These are phyloP conservation scores for Teinopalpus imperialis DNA, from an alignment of 2,888 invertebrate species.

Conservation along the genomic window DNA sequence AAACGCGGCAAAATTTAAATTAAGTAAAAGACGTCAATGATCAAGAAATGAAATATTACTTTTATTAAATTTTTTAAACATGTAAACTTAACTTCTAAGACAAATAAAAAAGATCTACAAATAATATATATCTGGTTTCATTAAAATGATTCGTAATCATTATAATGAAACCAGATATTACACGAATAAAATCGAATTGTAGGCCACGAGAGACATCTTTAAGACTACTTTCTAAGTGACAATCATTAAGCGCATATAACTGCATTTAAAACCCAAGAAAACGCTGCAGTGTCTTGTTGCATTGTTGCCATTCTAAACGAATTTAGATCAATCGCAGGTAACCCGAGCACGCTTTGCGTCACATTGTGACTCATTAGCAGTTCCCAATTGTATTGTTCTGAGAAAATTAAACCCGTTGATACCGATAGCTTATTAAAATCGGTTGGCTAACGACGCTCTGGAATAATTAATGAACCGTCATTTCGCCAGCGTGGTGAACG, in stretches of 20 bases:
- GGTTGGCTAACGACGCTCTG: constrained; percentile 50
- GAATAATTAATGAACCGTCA: constrained; percentile 65
- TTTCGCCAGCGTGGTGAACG: constrained; percentile 32
- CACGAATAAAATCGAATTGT: too few species aligned
- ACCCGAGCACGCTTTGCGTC: constrained; percentile 42
- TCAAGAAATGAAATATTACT: too few species aligned
- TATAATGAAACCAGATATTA: too few species aligned
- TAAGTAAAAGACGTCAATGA: too few species aligned
- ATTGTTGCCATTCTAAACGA: constrained; percentile 27
- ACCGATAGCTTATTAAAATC: constrained; percentile 53
- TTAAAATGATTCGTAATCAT: too few species aligned
- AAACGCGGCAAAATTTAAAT: too few species aligned
- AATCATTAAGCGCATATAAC: constrained; percentile 9
- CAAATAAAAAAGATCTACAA: too few species aligned
- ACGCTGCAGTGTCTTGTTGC: neutral
- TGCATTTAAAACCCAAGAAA: constrained; percentile 14
- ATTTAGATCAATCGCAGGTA: constrained; percentile 39
- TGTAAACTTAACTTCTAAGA: too few species aligned
- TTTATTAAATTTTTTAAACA: too few species aligned
- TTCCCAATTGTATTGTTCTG: constrained; percentile 74
- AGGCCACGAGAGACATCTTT: neutral
- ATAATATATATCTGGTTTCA: too few species aligned
- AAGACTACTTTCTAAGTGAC: constrained; percentile 4
- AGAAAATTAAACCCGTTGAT: constrained; percentile 61
- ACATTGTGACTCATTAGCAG: constrained; percentile 65